Conservation (phyloP, 2,797 vertebrate genomes). For the Salmo trutta region DNA sequence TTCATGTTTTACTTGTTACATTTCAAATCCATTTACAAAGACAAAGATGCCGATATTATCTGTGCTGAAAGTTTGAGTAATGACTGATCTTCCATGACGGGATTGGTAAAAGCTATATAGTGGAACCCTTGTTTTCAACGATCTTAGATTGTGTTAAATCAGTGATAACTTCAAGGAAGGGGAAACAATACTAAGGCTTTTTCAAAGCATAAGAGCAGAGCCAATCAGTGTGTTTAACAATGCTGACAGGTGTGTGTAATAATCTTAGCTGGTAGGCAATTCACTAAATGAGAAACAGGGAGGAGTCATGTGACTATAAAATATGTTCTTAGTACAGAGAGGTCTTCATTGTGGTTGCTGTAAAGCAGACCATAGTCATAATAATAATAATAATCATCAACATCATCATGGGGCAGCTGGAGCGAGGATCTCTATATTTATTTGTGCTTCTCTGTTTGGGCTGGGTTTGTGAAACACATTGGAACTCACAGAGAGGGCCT, state of each 20-base stretch:
- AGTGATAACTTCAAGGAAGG: too few species aligned
- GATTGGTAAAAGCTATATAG: too few species aligned
- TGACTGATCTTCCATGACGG: too few species aligned
- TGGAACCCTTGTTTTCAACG: too few species aligned
- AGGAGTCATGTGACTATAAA: not conserved
- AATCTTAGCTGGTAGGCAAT: not conserved
- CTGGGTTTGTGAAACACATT: not conserved
- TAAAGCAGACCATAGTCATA: not conserved
- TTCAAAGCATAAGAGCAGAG: not conserved
- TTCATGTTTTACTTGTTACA: not conserved
- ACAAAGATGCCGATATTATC: not conserved
- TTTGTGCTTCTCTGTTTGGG: not conserved
- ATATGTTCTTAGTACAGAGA: not conserved
- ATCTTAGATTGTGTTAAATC: too few species aligned
- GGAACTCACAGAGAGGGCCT: not conserved
- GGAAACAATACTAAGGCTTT: too few species aligned
- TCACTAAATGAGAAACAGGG: slow-evolving; percentile 1
- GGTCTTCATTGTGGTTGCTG: not conserved
- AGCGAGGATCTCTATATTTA: not conserved
- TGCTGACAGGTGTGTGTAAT: slow-evolving; percentile 1
- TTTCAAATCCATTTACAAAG: not conserved
- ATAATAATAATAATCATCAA: not conserved
- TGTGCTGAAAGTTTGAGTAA: too few species aligned
- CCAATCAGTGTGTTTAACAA: not conserved
- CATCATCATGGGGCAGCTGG: not conserved